Evolutionary conservation across 2,113 vertebrate species (phyloP), one percentile per base, ranked within the genome.

Genomic region (Theristicus caerulescens): DNA sequence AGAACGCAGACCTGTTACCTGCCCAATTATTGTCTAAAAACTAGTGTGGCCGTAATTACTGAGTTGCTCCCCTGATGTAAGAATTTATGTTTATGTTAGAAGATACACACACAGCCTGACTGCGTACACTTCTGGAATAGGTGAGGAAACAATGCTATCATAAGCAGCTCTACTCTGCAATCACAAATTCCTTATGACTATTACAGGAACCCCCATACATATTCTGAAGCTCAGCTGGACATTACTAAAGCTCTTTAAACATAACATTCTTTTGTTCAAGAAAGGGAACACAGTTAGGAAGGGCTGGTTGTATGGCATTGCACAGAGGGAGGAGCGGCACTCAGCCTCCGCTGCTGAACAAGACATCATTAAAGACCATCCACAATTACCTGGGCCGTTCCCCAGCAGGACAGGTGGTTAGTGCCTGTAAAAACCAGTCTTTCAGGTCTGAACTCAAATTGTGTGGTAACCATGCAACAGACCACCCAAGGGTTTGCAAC

Each of bases 381-480:
- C 69, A 59, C 61, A 95, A 65, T 42, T 47, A 72, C 69, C 59
- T 29, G 73, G n/a, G 72, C 86, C 1, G 7, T 49, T 93, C 86
- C 81, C 73, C 9, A 22, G 62, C 86, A 82, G 61, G 93, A 52
- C 77, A 79, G 91, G 84, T 70, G 76, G 49, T 26, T 83, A 55
- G 36, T 44, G 66, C 87, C 54, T 54, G 32, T 17, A 61, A 78
- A 90, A 96, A 97, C 89, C 91, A 91, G 94, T 96, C 96, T 96
- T 97, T 96, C 95, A 94, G 78, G 94, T 96, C 89, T 96, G 93
- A 91, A 87, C 73, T 96, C 47, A 67, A 52, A 69, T 11, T 85
- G 70, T 34, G 11, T 6, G 66, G 93, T 96, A 96, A 96, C 91
- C 73, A 76, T 0, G 49, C 94, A 97, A 96, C 95, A 95, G 96